These are phyloP conservation scores for Eulimnadia texana DNA, from an alignment of 1,140 invertebrate genomes.

Conservation along the genomic window DNA sequence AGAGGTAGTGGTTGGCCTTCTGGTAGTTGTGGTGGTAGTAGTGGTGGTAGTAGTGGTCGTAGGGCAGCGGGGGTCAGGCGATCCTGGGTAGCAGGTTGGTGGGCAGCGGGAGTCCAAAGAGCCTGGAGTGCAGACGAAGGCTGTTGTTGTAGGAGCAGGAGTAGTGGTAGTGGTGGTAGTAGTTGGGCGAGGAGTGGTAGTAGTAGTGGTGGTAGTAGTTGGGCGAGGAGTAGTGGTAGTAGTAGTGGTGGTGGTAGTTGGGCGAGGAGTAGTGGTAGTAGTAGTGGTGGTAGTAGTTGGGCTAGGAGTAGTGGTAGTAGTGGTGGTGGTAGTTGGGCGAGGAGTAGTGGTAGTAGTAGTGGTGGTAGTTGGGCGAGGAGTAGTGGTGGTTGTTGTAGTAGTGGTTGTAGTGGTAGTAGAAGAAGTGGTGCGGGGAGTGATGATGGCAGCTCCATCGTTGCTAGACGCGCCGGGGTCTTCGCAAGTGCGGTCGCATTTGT, in stretches of 20 bases:
- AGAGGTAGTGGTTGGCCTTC: not conserved
- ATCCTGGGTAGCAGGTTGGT: not conserved
- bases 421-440: not conserved
- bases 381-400: constrained; percentile 5
- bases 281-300: constrained; percentile 3
- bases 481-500: not conserved
- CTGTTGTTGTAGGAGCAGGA: not conserved
- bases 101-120: not conserved
- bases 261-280: not conserved
- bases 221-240: not conserved
- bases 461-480: not conserved
- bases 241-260: not conserved
- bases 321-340: constrained; percentile 2
- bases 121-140: not conserved
- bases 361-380: not conserved
- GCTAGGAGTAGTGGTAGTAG: not conserved
- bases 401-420: not conserved
- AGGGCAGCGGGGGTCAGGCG: not conserved
- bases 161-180: constrained; percentile 1
- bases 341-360: not conserved
- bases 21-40: constrained; percentile 8
- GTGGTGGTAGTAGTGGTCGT: constrained; percentile 2
- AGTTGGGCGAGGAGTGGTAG: not conserved
- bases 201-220: not conserved
- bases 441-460: not conserved